phyloP scores from a whole-genome alignment of 2,113 vertebrate species.

The Chauna torquata region DNA sequence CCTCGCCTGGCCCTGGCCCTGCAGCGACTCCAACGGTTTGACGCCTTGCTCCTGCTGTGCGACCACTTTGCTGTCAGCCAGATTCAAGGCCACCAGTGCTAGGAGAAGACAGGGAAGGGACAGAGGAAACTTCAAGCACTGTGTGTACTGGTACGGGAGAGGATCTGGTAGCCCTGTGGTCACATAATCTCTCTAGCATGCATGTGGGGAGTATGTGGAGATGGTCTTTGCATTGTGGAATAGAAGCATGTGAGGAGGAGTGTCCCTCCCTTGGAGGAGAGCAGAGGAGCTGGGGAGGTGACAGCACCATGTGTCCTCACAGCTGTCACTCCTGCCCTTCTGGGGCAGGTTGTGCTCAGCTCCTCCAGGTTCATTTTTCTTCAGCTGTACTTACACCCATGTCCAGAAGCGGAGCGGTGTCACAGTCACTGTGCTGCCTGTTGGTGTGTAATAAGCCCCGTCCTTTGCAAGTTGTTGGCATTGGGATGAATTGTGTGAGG shows the following conservation, averaged over 20 bases:
- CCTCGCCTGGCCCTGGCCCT: conserved; percentile 41
- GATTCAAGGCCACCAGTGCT: not conserved
- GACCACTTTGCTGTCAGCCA: conserved; percentile 21
- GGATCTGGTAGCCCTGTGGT: not conserved
- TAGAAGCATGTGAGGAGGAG: not conserved
- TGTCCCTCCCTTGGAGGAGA: not conserved
- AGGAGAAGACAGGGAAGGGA: not conserved
- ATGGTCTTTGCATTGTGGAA: not conserved
- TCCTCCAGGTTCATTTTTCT: not conserved
- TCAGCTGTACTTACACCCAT: not conserved
- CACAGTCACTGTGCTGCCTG: accelerated
- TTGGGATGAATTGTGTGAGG: not conserved
- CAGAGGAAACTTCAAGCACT: not conserved
- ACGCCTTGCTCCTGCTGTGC: conserved; percentile 57
- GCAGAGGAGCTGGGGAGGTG: not conserved
- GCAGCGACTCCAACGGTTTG: conserved; percentile 52
- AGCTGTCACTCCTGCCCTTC: accelerated
- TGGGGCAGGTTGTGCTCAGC: not conserved
- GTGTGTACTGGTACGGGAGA: not conserved
- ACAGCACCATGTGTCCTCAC: not conserved
- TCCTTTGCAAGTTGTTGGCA: not conserved
- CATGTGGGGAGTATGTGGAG: not conserved
- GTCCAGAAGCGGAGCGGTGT: too few species aligned
- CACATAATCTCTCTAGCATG: not conserved
- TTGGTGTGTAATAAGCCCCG: not conserved